Evolutionary conservation across 1,140 invertebrate species (phyloP), one percentile per base, ranked within the genome.

Genomic region (Spodoptera frugiperda): DNA sequence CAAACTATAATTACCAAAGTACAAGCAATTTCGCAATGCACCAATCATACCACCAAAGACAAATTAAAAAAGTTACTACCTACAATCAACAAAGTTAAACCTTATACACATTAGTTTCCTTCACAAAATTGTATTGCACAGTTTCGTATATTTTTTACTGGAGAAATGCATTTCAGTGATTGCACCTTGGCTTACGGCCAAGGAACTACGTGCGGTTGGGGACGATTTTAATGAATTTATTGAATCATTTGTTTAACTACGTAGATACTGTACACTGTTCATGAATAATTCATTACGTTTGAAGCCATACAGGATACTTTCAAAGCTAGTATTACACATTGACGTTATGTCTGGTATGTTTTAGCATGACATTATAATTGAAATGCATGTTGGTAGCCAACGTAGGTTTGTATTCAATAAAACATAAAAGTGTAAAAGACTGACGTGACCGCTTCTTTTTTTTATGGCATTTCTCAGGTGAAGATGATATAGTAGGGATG

Each of bases 211-310:
- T 51, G 65, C 65, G 53, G 21, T 68, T 12, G 14, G 19, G 25
- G 63, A 67, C 63, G 51, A 68, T 14, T 68, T 25, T 51, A 68
- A 68, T 68, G 65, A 68, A 68, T 68, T 68, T 68, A 68, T 21
- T 49, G 65, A 51, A 30, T 46, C 65, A 68, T 68, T 68, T 68
- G 65, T 68, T 49, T 51, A 30, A 68, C 46, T 68, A 53, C 17
- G n/a, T 19, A 39, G 33, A 39, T 39, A 6, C 33, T 25, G 39
- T 48, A 48, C 44, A 46, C 44, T 67, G 39, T 12, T 25, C 12
- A 67, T 48, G 63, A 49, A 63, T 63, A 46, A 44, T 63, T 15
- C 19, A 67, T 49, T 4, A 1, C 19, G 48, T 67, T 49, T 49
- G 11, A 25, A 63, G 15, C 33, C 15, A 44, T 63, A 59, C 19